These are phyloP conservation scores for Caenorhabditis sp. DNA, from an alignment of 2,888 invertebrate genomes.

Conservation along the genomic window DNA sequence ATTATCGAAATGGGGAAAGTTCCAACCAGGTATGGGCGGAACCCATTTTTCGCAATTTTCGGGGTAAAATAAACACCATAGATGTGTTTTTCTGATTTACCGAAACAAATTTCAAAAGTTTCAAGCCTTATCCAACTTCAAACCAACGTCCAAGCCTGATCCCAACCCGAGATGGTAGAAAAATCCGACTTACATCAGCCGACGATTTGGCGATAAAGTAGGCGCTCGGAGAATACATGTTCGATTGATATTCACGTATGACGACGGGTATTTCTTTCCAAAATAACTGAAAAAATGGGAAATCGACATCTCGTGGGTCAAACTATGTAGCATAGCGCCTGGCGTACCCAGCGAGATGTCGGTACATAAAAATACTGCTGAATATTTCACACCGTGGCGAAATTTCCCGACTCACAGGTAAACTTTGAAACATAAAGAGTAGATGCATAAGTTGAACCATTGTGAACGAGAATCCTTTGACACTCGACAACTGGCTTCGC, in stretches of 20 bases:
- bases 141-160: no score
- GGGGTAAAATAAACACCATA: no score
- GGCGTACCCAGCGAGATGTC: no score
- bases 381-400: no score
- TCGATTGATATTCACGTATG: constrained; percentile 85
- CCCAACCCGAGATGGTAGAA: background rate
- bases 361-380: no score
- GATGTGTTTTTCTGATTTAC: no score
- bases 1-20: constrained; percentile 22
- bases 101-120: no score
- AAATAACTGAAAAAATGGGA: constrained; percentile 78
- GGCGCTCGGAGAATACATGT: constrained; percentile 87
- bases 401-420: constrained; percentile 82
- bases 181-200: constrained; percentile 75
- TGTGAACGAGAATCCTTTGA: constrained; percentile 87
- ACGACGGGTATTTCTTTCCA: constrained; percentile 87
- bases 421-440: constrained; percentile 88
- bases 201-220: constrained; percentile 86
- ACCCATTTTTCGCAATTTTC: no score
- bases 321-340: no score
- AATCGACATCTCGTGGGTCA: background rate
- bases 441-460: constrained; percentile 92
- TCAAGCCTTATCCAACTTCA: no score
- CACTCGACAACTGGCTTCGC: constrained; percentile 89
- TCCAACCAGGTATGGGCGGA: no score